phyloP scores from a whole-genome alignment of 2,113 vertebrate species.

The Petrocephalus microphthalmus region DNA sequence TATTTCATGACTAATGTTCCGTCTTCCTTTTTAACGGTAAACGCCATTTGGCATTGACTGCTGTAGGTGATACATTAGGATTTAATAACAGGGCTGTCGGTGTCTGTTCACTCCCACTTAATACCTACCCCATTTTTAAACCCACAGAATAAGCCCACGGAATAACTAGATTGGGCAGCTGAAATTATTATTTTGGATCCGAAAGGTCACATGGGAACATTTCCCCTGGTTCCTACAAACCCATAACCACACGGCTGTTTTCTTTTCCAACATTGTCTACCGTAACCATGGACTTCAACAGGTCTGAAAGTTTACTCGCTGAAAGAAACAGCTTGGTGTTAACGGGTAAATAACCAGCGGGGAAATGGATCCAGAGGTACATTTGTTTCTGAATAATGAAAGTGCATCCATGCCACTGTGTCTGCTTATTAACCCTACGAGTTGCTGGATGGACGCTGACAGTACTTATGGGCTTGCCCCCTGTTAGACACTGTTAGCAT shows the following conservation, averaged over 20 bases:
- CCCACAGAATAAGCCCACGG: background rate
- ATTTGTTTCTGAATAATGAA: background rate
- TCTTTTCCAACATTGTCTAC: background rate
- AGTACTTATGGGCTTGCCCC: background rate
- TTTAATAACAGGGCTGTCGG: background rate
- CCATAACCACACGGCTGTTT: background rate
- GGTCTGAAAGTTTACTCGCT: background rate
- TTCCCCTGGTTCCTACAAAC: background rate
- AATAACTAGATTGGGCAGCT: background rate
- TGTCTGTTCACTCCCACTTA: background rate
- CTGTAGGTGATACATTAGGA: background rate
- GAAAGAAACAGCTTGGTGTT: background rate
- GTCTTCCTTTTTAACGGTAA: slow-evolving; percentile 21
- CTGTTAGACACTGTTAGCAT: background rate
- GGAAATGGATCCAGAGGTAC: background rate
- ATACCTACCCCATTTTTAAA: background rate
- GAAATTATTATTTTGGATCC: background rate
- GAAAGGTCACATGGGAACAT: background rate
- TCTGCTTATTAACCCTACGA: background rate
- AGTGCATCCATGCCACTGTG: too few relatives aligned
- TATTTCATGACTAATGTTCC: slow-evolving; percentile 12
- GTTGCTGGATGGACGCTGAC: background rate
- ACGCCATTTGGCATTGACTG: slow-evolving; percentile 11
- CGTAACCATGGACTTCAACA: background rate
- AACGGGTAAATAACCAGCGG: background rate